Evolutionary conservation across 2,888 invertebrate genomes (phyloP), one percentile per base, ranked within the genome.

Genomic region (Drosophila subquinaria): DNA sequence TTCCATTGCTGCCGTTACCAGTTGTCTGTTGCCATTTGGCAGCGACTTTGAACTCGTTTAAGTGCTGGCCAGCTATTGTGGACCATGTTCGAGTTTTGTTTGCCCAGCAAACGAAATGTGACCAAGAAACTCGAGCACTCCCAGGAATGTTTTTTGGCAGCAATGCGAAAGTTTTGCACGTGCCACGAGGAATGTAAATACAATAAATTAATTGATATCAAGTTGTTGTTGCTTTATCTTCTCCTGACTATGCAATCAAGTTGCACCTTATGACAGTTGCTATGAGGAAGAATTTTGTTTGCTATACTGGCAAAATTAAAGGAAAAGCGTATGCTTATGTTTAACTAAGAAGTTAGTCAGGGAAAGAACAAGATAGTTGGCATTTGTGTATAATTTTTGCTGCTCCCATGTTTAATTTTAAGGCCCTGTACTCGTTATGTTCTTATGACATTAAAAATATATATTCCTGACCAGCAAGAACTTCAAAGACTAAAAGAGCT

Each of bases 181-280:
- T 79, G 81, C 72, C 76, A 50, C 38, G 17, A 45, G 63, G 55
- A 82, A 79, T 83, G 84, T 77, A 73, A 82, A 66, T 82, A 77
- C 57, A 81, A 76, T 81, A 65, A 76, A 76, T 76, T 80, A 78
- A 78, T 73, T 73, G 73, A 68, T 66, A 64, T 69, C 38, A 60
- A 68, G 56, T 72, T 81, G 53, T 53, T 56, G 53, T 55, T 52
- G 10, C 15, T 30, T 13, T 35, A 42, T 15, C 2, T 9, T 9
- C 2, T 27, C 10, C 23, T 15, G 3, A 23, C 43, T 35, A 60
- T 36, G 52, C 81, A 77, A 77, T 60, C 50, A 69, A 76, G 60
- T 42, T 8, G 27, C 35, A 45, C 43, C 38, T 38, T 53, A 53
- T 76, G 52, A 60, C 43, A 62, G 52, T 27, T 27, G 52, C 40